Evolutionary conservation across 2,888 invertebrate species (phyloP).

Genomic region (Drosophila algonquin): DNA sequence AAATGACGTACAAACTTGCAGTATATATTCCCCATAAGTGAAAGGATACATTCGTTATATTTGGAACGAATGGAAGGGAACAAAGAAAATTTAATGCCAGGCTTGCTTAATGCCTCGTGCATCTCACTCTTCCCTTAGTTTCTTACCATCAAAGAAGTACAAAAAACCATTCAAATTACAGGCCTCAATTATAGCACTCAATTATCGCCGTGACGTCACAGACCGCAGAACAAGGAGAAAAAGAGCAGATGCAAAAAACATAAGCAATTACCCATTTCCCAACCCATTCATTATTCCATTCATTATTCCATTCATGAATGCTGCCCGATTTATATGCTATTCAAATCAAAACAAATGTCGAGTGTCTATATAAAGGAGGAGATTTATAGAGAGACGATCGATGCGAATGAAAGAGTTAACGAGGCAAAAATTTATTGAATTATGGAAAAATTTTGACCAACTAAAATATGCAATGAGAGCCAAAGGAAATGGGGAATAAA

Average conservation of each 20-base stretch:
- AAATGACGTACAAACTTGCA: too few relatives aligned
- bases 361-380: slow-evolving; percentile 8
- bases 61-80: too few relatives aligned
- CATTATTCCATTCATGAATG: slow-evolving; percentile 36
- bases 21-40: too few relatives aligned
- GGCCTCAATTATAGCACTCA: neutral
- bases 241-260: neutral
- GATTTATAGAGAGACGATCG: slow-evolving; percentile 13
- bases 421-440: slow-evolving; percentile 24
- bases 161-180: neutral
- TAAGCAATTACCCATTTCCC: slow-evolving; percentile 1
- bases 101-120: too few relatives aligned
- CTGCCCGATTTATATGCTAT: slow-evolving; percentile 8
- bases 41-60: too few relatives aligned
- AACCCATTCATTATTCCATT: slow-evolving; percentile 33
- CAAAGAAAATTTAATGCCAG: too few relatives aligned
- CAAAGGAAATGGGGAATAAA: slow-evolving; percentile 15
- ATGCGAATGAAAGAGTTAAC: slow-evolving; percentile 20
- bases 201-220: slow-evolving; percentile 18
- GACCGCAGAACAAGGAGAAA: slow-evolving; percentile 7
- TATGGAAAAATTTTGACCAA: slow-evolving; percentile 31
- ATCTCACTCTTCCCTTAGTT: neutral
- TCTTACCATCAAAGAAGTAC: neutral
- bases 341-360: slow-evolving; percentile 34
- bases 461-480: neutral